Evolutionary conservation across 2,113 vertebrate species (phyloP).

Genomic region (Clupea harengus): DNA sequence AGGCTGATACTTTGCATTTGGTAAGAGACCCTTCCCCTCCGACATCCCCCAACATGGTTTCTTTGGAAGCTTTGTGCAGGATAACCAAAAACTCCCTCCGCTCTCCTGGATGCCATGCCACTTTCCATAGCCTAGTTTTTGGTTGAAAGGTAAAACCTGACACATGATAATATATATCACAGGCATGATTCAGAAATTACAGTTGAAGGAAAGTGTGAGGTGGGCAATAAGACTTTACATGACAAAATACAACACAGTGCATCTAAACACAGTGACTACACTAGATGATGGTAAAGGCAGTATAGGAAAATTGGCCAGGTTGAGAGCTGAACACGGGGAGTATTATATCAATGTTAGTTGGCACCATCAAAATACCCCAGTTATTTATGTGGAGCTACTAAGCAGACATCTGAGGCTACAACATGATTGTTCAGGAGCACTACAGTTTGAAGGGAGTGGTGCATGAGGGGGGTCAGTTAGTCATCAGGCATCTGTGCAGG

Average conservation of each 20-base stretch:
- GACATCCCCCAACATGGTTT: not conserved
- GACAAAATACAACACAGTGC: not conserved
- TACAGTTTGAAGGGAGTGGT: not conserved
- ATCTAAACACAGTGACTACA: not conserved
- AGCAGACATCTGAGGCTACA: not conserved
- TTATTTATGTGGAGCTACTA: not conserved
- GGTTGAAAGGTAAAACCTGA: too few species aligned
- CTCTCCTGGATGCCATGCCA: not conserved
- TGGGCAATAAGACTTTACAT: not conserved
- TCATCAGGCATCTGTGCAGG: not conserved
- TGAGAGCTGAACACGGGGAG: too few species aligned
- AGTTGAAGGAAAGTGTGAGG: not conserved
- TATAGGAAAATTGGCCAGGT: not conserved
- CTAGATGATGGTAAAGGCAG: not conserved
- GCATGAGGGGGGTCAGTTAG: not conserved
- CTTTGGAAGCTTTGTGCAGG: not conserved
- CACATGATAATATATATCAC: too few species aligned
- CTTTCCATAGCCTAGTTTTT: not conserved
- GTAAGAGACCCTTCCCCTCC: conserved; percentile 70
- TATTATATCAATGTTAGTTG: not conserved
- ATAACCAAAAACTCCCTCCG: not conserved
- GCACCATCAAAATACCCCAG: not conserved
- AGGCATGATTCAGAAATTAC: not conserved
- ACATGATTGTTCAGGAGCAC: not conserved
- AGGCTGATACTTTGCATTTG: conserved; percentile 93